Conservation (phyloP, 2,888 invertebrate genomes). For the Hermaeophaga mercurialis region DNA sequence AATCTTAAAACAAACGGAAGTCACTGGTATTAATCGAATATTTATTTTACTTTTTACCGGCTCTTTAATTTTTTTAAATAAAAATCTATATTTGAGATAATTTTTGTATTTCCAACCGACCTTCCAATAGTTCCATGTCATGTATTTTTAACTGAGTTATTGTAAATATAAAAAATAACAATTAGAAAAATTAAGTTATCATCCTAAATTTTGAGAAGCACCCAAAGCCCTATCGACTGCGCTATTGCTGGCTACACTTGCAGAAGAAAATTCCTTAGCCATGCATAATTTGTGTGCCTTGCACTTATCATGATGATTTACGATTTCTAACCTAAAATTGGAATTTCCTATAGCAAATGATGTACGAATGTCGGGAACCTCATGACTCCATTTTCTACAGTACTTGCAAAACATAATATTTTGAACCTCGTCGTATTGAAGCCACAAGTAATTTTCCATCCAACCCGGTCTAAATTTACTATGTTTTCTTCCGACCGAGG, state of each 20-base stretch:
- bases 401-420: slow-evolving; percentile 77
- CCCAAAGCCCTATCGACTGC: slow-evolving; percentile 15
- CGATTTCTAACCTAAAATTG: slow-evolving; percentile 77
- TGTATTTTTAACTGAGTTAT: too few species aligned
- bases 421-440: slow-evolving; percentile 69
- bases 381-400: slow-evolving; percentile 75
- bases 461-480: slow-evolving; percentile 72
- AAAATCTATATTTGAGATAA: too few species aligned
- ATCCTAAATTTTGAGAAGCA: background rate
- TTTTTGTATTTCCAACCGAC: too few species aligned
- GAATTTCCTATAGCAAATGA: slow-evolving; percentile 79
- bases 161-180: too few species aligned
- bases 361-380: slow-evolving; percentile 73
- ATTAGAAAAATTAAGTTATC: too few species aligned
- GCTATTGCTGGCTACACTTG: slow-evolving; percentile 17
- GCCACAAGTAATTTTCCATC: slow-evolving; percentile 74
- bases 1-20: too few species aligned
- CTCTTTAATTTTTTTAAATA: too few species aligned
- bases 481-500: slow-evolving; percentile 58
- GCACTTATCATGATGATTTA: slow-evolving; percentile 79
- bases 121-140: too few species aligned
- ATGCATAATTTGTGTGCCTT: slow-evolving; percentile 75
- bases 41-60: too few species aligned
- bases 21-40: too few species aligned
- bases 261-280: slow-evolving; percentile 57